These are phyloP conservation scores for Lysandra coridon DNA, from an alignment of 2,888 invertebrate genomes.

Conservation along the genomic window DNA sequence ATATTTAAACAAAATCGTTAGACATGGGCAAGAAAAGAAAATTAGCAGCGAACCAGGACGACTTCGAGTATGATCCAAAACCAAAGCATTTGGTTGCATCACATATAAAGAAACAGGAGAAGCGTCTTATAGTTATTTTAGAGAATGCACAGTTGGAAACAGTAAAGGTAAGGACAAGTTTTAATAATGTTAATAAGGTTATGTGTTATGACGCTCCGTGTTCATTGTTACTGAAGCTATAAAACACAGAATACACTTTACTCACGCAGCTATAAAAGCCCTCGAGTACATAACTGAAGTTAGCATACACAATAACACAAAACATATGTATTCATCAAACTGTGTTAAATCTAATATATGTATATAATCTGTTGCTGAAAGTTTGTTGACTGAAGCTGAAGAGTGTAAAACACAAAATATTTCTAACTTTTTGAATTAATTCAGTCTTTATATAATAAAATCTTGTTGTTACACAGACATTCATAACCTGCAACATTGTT, in stretches of 20 bases:
- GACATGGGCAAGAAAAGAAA: conserved; percentile 75
- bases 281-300: too few relatives aligned
- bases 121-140: conserved; percentile 94
- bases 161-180: conserved; percentile 88
- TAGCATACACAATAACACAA: too few relatives aligned
- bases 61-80: conserved; percentile 88
- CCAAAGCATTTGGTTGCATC: conserved; percentile 89
- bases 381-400: not conserved
- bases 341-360: too few relatives aligned
- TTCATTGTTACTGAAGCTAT: too few relatives aligned
- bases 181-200: too few relatives aligned
- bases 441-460: too few relatives aligned
- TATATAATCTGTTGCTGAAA: not conserved
- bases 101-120: conserved; percentile 91
- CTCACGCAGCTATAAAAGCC: too few relatives aligned
- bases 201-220: too few relatives aligned
- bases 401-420: not conserved
- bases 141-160: conserved; percentile 97
- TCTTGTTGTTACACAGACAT: not conserved
- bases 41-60: conserved; percentile 78
- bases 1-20: not conserved
- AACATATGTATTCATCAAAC: too few relatives aligned
- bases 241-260: too few relatives aligned
- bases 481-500: not conserved
- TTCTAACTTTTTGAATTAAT: not conserved